Evolutionary conservation across 2,888 invertebrate genomes (phyloP).

Genomic region (Eubasilissa splendida): DNA sequence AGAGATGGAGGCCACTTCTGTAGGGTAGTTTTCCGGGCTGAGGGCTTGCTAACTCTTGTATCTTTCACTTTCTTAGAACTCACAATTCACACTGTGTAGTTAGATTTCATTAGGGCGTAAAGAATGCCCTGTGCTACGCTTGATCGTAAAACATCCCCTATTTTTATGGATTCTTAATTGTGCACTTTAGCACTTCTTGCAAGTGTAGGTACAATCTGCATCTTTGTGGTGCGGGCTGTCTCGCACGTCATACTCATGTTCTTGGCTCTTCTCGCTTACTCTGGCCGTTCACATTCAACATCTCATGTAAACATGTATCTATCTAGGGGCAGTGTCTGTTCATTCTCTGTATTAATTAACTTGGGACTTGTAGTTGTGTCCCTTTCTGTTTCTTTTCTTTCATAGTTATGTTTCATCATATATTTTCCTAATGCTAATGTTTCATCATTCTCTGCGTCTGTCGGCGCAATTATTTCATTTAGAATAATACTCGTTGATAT

Average conservation of each 20-base stretch:
- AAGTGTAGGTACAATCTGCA: not conserved
- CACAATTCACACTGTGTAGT: slow-evolving; percentile 13
- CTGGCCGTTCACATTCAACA: no score
- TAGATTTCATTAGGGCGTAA: not conserved
- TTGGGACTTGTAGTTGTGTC: no score
- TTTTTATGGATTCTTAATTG: not conserved
- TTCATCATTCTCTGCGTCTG: no score
- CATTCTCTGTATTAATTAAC: no score
- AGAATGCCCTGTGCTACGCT: no score
- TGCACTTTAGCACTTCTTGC: not conserved
- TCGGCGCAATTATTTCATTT: no score
- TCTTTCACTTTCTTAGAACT: slow-evolving; percentile 11
- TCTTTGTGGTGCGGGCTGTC: not conserved
- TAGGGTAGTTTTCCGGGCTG: slow-evolving; percentile 12
- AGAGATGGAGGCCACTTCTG: slow-evolving; percentile 4
- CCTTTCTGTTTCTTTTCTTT: no score
- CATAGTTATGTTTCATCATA: no score
- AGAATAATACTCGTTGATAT: no score
- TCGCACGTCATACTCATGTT: not conserved
- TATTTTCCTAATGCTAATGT: no score
- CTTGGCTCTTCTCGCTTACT: not conserved
- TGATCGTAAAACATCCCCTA: not conserved
- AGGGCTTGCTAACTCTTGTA: slow-evolving; percentile 20
- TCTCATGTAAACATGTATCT: no score
- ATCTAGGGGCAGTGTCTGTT: no score